phyloP scores from a whole-genome alignment of 2,113 vertebrate genomes.

The Merops nubicus region DNA sequence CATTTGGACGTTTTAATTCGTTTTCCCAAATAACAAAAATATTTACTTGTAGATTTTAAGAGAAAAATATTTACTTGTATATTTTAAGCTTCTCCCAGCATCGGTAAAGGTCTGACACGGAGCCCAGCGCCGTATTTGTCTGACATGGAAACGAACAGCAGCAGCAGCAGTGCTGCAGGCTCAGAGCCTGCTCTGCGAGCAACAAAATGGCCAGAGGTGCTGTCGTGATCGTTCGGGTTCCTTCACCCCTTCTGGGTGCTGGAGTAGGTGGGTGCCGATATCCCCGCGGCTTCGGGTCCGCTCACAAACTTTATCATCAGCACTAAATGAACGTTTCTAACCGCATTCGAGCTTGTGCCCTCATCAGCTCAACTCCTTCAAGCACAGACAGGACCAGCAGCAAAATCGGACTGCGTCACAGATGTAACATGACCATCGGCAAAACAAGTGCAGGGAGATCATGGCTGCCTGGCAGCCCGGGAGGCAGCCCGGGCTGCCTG shows the following conservation, averaged over 20 bases:
- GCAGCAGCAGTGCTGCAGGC: conserved; percentile 48
- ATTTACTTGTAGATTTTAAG: conserved; percentile 23
- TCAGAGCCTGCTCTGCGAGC: conserved; percentile 11
- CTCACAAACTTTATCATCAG: background rate
- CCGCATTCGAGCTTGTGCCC: background rate
- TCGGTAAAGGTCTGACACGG: conserved; percentile 47
- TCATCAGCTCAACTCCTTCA: background rate
- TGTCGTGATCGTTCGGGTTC: background rate
- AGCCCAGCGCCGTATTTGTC: conserved; percentile 35
- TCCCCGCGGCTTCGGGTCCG: background rate
- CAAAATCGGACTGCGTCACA: conserved; percentile 69
- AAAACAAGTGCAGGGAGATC: conserved; percentile 45
- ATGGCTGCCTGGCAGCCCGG: conserved; percentile 33
- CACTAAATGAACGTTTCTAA: background rate
- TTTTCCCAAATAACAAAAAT: conserved; percentile 30
- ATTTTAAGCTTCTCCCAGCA: conserved; percentile 49
- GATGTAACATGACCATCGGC: conserved; percentile 56
- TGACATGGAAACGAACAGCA: conserved; percentile 66
- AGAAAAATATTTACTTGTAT: conserved; percentile 22
- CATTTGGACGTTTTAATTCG: background rate
- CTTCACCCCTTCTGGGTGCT: background rate
- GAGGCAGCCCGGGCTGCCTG: too few species aligned
- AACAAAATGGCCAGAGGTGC: conserved; percentile 60
- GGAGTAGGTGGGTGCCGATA: background rate
- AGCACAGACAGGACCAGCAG: background rate